These are phyloP conservation scores for Osmerus mordax DNA, from an alignment of 2,113 vertebrate species.

Conservation along the genomic window DNA sequence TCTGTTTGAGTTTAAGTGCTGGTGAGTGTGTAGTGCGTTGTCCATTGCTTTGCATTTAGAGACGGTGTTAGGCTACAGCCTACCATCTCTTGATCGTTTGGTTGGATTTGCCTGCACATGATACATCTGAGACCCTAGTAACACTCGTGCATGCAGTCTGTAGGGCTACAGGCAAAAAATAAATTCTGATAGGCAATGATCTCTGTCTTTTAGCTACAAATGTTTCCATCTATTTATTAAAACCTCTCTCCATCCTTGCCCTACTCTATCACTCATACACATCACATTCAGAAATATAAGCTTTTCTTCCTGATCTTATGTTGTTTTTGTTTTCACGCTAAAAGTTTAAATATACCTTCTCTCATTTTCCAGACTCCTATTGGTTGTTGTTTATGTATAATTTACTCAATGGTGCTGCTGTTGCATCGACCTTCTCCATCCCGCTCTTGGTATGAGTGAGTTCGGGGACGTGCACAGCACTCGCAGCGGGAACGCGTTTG, in stretches of 20 bases:
- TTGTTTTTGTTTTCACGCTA: constrained; percentile 31
- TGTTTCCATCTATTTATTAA: constrained; percentile 27
- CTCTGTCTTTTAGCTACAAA: constrained; percentile 6
- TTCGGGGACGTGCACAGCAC: constrained; percentile 49
- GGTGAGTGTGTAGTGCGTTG: constrained; percentile 33
- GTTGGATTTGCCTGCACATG: no score
- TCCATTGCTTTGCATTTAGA: constrained; percentile 26
- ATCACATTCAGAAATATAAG: background rate
- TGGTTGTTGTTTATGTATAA: constrained; percentile 62
- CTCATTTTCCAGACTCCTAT: constrained; percentile 57
- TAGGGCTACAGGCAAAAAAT: no score
- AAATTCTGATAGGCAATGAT: no score
- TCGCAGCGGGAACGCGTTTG: constrained; percentile 58
- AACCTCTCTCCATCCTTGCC: constrained; percentile 10
- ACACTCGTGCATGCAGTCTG: no score
- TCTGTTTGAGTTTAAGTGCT: constrained; percentile 56
- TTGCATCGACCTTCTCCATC: constrained; percentile 54
- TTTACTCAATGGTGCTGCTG: constrained; percentile 49
- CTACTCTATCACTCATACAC: constrained; percentile 1
- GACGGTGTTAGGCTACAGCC: background rate
- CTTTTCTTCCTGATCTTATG: background rate
- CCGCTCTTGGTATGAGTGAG: constrained; percentile 50
- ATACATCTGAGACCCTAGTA: no score
- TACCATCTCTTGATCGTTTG: background rate
- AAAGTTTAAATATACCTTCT: constrained; percentile 57